Evolutionary conservation across 2,888 invertebrate species (phyloP), one percentile per base, ranked within the genome.

Genomic region (Latrodectus elegans): DNA sequence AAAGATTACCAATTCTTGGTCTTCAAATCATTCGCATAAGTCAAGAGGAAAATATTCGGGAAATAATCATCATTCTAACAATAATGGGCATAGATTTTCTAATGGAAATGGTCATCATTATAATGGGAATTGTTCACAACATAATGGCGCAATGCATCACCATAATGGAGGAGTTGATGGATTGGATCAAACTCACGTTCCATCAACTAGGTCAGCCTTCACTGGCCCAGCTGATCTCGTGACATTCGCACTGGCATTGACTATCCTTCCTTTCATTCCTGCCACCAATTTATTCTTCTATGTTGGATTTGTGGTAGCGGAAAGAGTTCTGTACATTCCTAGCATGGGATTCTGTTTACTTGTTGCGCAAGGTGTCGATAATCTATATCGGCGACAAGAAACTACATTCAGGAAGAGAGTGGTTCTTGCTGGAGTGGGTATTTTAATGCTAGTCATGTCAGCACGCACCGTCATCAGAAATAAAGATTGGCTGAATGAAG

Each of bases 301-400:
- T 93, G 99, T 99, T 88, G 99, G 99, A 76, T 99, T 99, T 93
- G 99, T 99, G 90, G 96, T 99, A 83, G 99, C 99, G 88, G 99
- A 99, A 93, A 94, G 99, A 90, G 95, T 99, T 90, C 94, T 99
- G 90, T 99, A 99, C 93, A 95, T 99, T 92, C 98, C 99, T 77
- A 98, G 97, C 93, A 96, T 98, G 91, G 99, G 98, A 80, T 96
- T 96, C 93, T 98, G 98, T 93, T 94, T 99, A 91, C 93, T 98
- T 90, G 94, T 98, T 88, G 97, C 96, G 79, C 93, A 95, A 90
- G 96, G 96, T 15, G 68, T 79, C 10, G 89, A 89, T 79, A 73
- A 78, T n/a, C n/a, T 89, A 12, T 89, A 85, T 55, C 84, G 77
- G 70, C 72, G 76, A 51, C 84, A 82, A 26, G 84, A 77, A 55